Percentiles rank a stretch among this genome's conserved stretches.
Evolutionary conservation across 1,140 invertebrate species (phyloP).

Genomic region (Helicoverpa armigera): DNA sequence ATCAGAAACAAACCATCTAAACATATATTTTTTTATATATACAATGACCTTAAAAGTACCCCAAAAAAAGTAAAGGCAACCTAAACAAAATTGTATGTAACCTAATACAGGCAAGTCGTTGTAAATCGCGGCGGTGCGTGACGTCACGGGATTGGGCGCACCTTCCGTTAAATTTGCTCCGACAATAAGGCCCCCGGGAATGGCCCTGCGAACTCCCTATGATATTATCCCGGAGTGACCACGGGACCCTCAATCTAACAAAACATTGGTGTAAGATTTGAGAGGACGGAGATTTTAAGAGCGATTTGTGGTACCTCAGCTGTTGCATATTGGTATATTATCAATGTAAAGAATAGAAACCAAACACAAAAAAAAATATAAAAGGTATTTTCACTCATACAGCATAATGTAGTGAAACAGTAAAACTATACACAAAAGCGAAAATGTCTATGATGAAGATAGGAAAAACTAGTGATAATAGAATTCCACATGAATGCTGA

Average conservation of each 20-base stretch:
- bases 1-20: too few species aligned
- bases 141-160: constrained; percentile 50
- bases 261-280: constrained; percentile 37
- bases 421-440: too few species aligned
- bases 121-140: constrained; percentile 26
- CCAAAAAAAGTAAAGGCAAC: neutral
- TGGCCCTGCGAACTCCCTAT: constrained; percentile 51
- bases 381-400: too few species aligned
- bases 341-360: too few species aligned
- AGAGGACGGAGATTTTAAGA: constrained; percentile 16
- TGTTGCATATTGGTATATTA: too few species aligned
- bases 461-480: neutral
- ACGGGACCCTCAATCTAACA: constrained; percentile 52
- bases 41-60: neutral
- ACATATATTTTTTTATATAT: too few species aligned
- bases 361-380: too few species aligned
- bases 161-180: constrained; percentile 61
- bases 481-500: neutral
- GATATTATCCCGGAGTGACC: constrained; percentile 60
- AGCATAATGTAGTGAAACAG: too few species aligned
- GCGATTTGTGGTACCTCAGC: neutral
- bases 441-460: neutral
- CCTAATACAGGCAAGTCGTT: constrained; percentile 31
- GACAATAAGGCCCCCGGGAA: constrained; percentile 56
- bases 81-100: constrained; percentile 44